A percentile compares a stretch with the other conserved stretches of the same genome.
Conservation (phyloP, 2,888 invertebrate species). For the Agrotis ipsilon region DNA sequence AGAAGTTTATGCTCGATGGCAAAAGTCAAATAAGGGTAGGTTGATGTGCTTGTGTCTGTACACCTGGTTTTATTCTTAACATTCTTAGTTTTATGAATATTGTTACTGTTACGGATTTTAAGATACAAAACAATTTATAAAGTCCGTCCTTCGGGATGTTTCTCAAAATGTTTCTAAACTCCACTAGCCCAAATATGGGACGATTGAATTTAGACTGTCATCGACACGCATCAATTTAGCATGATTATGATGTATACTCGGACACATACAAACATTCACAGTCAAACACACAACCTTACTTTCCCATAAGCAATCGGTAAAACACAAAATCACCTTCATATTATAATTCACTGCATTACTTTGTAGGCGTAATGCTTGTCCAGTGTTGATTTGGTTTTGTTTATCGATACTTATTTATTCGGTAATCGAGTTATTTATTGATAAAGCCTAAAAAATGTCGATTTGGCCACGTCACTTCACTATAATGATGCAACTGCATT, state of each 20-base stretch:
- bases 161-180: too few species aligned
- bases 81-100: too few species aligned
- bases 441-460: constrained; percentile 61
- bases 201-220: too few species aligned
- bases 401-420: constrained; percentile 72
- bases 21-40: too few species aligned
- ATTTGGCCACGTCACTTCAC: constrained; percentile 46
- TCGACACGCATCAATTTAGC: neutral
- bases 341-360: constrained; percentile 56
- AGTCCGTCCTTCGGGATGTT: too few species aligned
- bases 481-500: constrained; percentile 61
- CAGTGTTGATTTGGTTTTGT: constrained; percentile 69
- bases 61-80: too few species aligned
- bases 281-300: constrained; percentile 9
- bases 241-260: neutral
- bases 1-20: too few species aligned
- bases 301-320: constrained; percentile 19
- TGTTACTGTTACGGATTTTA: too few species aligned
- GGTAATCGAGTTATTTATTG: constrained; percentile 71
- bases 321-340: constrained; percentile 31
- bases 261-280: neutral
- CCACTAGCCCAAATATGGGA: too few species aligned
- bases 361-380: constrained; percentile 69
- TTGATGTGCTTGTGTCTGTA: too few species aligned
- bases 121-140: too few species aligned